Evolutionary conservation across 2,797 vertebrate species (phyloP).

Genomic region (Trematomus bernacchii): DNA sequence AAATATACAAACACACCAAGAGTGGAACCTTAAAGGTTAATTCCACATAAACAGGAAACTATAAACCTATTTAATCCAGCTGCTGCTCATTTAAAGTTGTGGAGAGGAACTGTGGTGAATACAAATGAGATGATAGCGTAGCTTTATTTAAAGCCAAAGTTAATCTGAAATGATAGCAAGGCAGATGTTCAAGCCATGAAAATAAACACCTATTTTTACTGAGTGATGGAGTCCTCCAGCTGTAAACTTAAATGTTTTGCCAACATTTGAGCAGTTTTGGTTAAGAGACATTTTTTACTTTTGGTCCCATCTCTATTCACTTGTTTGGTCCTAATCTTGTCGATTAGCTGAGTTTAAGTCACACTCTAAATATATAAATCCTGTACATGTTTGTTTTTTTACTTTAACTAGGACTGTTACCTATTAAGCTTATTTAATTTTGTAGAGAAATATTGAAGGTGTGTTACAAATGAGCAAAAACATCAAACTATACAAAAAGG

Average conservation of each 20-base stretch:
- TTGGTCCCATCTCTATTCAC: background rate
- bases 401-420: background rate
- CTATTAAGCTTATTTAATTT: background rate
- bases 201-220: background rate
- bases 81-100: background rate
- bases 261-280: background rate
- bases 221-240: background rate
- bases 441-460: background rate
- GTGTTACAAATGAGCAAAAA: background rate
- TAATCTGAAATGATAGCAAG: conserved; percentile 1
- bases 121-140: conserved; percentile 21
- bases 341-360: background rate
- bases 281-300: background rate
- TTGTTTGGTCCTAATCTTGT: background rate
- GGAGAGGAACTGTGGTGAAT: conserved; percentile 14
- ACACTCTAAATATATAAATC: background rate
- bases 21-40: conserved; percentile 23
- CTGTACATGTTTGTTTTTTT: background rate
- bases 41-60: conserved; percentile 21
- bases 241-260: background rate
- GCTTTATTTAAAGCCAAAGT: conserved; percentile 4
- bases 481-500: background rate
- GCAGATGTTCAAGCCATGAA: background rate
- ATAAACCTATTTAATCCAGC: conserved; percentile 34
- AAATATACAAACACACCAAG: conserved; percentile 6